A percentile compares a stretch with the other conserved stretches of the same genome.
Evolutionary conservation across 2,888 invertebrate species (phyloP).

Genomic region (Sesamia inferens): DNA sequence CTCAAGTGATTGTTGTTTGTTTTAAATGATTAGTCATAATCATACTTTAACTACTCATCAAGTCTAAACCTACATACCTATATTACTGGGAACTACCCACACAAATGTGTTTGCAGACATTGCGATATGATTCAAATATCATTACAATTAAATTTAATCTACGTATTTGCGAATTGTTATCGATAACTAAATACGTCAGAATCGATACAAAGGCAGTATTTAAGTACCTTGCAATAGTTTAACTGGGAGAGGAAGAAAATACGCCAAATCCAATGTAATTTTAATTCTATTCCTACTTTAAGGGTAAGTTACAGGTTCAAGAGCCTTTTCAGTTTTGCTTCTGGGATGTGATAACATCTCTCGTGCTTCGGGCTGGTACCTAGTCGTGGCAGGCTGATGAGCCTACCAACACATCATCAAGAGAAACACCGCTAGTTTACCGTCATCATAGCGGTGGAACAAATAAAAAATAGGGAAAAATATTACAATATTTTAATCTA

Average conservation of each 20-base stretch:
- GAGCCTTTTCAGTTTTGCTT: not conserved
- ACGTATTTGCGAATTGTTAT: not conserved
- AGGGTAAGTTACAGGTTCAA: not conserved
- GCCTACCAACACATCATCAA: too few relatives aligned
- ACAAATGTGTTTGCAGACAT: not conserved
- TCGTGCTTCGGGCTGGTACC: too few relatives aligned
- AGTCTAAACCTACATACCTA: not conserved
- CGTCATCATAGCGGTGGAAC: not conserved
- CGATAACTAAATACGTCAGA: not conserved
- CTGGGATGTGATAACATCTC: not conserved
- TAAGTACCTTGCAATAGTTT: not conserved
- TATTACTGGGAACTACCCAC: constrained; percentile 8
- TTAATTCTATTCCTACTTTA: not conserved
- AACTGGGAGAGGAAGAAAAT: not conserved
- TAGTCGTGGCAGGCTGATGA: not conserved
- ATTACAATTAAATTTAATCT: not conserved
- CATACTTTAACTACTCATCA: not conserved
- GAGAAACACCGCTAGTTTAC: not conserved
- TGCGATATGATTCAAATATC: not conserved
- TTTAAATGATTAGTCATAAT: constrained; percentile 23
- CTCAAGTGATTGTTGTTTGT: constrained; percentile 9
- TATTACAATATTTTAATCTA: not conserved
- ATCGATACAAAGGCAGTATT: not conserved
- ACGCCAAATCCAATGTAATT: not conserved
- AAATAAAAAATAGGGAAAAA: too few relatives aligned